Base-by-base conservation (phyloP, 2,888 invertebrate genomes). In the Steromphala cineraria region DNA sequence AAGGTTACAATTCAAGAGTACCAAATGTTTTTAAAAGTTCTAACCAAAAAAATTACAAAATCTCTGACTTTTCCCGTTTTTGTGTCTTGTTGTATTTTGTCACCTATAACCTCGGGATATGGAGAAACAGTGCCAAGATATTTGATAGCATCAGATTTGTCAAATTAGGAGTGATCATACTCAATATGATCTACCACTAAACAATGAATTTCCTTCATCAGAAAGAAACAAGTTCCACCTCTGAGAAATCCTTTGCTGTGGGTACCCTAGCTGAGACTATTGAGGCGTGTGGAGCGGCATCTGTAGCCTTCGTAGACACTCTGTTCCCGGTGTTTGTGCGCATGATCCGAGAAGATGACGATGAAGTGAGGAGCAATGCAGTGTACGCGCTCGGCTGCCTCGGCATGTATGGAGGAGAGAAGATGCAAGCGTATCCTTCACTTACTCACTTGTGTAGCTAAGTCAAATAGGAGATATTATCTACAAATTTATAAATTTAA, bases 351-450 rank as follows among this genome's bases (percentile, higher is more conserved):
- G 96, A 96, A 92, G 91, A 94, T 0, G 95, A 95, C 87, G 95
- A 95, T 75, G 96, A 96, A 92, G 96, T 96, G 0, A 94, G 97
- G 78, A 96, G 96, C 90, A 97, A 97, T 93, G 95, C 96, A 0
- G 95, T 96, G 74, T 97, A 95, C 92, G 96, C 96, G 21, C 93
- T 97, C 75, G 97, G 97, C 2, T 96, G 97, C 90, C 94, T 97
- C 89, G 95, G 95, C 67, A 93, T 95, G 17, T 95, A 96, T 92
- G 95, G 96, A 76, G 95, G 90, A 24, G 87, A 89, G 55, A 85
- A 87, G 31, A 85, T 93, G 79, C 87, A 89, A 52, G 81, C 84
- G 92, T 93, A 91, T 90, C 91, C 91, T 91, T 90, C 81, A 17
- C 5, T 46, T 4, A 46, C 46, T 46, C 46, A 4, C 10, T 46